Base-by-base conservation (phyloP, 2,888 invertebrate genomes). In the Petrolisthes manimaculis region DNA sequence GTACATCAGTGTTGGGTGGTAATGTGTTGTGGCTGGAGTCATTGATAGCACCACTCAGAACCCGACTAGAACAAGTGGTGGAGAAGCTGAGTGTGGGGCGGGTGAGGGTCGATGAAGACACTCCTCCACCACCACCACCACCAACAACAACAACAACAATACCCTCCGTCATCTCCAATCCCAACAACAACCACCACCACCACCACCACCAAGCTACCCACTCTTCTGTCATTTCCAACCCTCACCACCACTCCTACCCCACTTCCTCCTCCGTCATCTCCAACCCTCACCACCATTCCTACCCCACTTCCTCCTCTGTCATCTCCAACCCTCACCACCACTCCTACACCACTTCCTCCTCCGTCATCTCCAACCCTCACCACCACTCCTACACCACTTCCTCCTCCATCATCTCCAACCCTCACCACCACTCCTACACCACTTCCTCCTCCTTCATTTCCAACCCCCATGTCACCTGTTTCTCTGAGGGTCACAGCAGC, bases 1-100 rank as follows among this genome's bases (percentile, higher is more conserved):
- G 18, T 18, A 71, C 71, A 1, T 14, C 6, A 6, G 71, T 71
- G n/a, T n/a, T 14, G 18, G 80, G 82, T 61, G 54, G 80, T 56
- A 84, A 88, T 53, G 53, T 51, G 53, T 83, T 88, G 84, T 80
- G 21, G 54, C 74, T 84, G 18, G 84, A 88, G 75, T 84, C 84
- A 53, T 77, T 88, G 24, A 54, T 88, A 71, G 84, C 74, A 6
- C 67, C 88, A 9, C 53, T 88, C 75, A 88, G 74, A 69, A 77
- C 67, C 84, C 84, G 84, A 77, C 80, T 88, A 79, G 88, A 88
- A 75, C 88, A 88, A 54, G 84, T 84, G 80, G 81, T 88, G 79
- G 88, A 55, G 56, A 88, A 67, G 54, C 75, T 84, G n/a, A 55
- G 84, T 55, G 86, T 55, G 71, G 71, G 86, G 80, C 14, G 18